Conservation (phyloP, 2,888 invertebrate species). For the Hydroisotoma schaefferi region DNA sequence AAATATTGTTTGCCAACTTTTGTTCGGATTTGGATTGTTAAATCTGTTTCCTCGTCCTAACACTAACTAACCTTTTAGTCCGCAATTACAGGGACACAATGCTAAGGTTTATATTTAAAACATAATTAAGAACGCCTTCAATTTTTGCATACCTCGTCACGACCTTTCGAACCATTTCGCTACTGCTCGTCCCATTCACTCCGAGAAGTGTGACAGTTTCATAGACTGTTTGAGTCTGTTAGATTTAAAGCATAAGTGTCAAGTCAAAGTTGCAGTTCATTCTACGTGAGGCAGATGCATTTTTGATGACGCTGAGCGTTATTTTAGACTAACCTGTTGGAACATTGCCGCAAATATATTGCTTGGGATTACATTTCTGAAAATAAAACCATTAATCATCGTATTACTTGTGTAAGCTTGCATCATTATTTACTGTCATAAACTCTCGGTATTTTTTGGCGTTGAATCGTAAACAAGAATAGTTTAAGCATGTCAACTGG, state of each 20-base stretch:
- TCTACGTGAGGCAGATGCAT: not conserved
- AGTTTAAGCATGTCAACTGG: not conserved
- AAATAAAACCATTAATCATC: constrained; percentile 49
- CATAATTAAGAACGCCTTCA: not conserved
- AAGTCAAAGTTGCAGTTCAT: not conserved
- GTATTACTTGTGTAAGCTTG: no score
- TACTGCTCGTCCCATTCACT: constrained; percentile 11
- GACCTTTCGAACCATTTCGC: constrained; percentile 21
- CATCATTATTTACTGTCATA: no score
- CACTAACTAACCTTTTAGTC: no score
- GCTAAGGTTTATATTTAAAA: no score
- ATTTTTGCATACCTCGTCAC: constrained; percentile 22
- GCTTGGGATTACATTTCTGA: constrained; percentile 85
- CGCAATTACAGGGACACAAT: no score
- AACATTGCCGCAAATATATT: constrained; percentile 88
- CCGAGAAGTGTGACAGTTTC: constrained; percentile 13
- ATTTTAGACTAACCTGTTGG: constrained; percentile 61
- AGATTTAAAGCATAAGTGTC: constrained; percentile 2
- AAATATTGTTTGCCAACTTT: no score
- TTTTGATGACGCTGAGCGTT: not conserved
- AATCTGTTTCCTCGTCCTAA: no score
- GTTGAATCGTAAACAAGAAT: no score
- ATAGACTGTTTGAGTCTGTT: constrained; percentile 33
- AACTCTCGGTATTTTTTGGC: no score
- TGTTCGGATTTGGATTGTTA: no score